A percentile compares a stretch with the other conserved stretches of the same genome.
Conservation (phyloP, 53 echinoderm and acorn worm genomes). For the Antedon mediterranea region DNA sequence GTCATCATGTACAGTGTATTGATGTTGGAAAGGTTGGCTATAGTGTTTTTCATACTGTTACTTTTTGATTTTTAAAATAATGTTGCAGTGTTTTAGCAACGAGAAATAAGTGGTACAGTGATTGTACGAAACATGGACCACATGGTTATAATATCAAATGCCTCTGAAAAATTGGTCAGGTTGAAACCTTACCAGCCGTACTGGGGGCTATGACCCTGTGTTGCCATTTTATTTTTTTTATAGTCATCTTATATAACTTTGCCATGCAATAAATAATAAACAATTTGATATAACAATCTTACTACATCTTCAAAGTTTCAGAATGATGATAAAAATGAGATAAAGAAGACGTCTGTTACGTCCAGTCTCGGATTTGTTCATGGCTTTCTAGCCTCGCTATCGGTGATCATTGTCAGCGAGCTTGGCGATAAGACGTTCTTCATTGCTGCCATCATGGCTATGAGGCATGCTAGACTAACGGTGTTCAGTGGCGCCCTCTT, state of each 20-base stretch:
- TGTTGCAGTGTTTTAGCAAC: no score
- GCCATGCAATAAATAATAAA: not conserved
- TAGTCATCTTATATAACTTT: no score
- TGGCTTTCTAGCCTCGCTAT: slow-evolving; percentile 82
- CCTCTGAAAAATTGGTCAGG: no score
- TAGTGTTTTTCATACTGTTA: no score
- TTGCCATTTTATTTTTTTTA: no score
- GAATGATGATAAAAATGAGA: not conserved
- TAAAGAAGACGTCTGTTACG: not conserved
- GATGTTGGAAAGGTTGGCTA: no score
- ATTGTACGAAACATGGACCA: no score
- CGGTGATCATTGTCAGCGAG: slow-evolving; percentile 96
- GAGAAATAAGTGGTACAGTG: no score
- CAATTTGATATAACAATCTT: not conserved
- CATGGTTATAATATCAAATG: no score
- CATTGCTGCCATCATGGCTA: slow-evolving; percentile 98
- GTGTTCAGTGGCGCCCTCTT: slow-evolving; percentile 70
- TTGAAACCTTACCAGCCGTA: no score
- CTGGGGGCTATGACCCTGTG: no score
- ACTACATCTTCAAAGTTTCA: not conserved
- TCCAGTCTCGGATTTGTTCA: slow-evolving; percentile 65
- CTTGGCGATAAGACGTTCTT: slow-evolving; percentile 94
- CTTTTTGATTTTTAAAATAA: no score
- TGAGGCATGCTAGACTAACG: slow-evolving; percentile 77
- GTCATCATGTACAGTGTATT: not conserved